These are phyloP conservation scores for Pogonomyrmex californicus DNA, from an alignment of 1,140 invertebrate genomes.

Conservation along the genomic window DNA sequence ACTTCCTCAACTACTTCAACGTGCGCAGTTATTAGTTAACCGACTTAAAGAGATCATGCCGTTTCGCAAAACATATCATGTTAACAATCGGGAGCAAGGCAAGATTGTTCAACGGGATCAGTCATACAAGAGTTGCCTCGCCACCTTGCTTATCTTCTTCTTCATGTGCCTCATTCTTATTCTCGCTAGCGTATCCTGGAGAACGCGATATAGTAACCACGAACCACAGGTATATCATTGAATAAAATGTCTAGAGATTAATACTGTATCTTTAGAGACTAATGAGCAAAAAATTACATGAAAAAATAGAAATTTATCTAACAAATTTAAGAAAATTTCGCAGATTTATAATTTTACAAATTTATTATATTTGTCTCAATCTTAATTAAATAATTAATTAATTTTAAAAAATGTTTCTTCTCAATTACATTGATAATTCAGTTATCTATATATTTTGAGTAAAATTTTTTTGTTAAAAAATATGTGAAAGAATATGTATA, in stretches of 20 bases:
- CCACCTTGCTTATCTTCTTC: conserved; percentile 75
- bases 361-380: too few species aligned
- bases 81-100: conserved; percentile 26
- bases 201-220: not conserved
- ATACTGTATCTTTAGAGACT: not conserved
- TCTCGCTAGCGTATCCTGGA: conserved; percentile 64
- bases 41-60: conserved; percentile 58
- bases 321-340: conserved; percentile 2
- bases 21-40: not conserved
- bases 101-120: conserved; percentile 66
- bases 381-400: too few species aligned
- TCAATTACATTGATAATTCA: too few species aligned
- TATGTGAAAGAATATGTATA: too few species aligned
- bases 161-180: conserved; percentile 76
- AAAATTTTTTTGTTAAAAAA: too few species aligned
- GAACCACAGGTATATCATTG: conserved; percentile 27
- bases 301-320: conserved; percentile 13
- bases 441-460: too few species aligned
- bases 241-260: not conserved
- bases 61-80: conserved; percentile 66
- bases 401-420: too few species aligned
- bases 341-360: too few species aligned
- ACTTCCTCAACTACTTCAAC: not conserved
- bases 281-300: not conserved
- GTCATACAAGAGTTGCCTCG: conserved; percentile 76